Conservation (phyloP, 2,888 invertebrate genomes). For the Chrysotoxum bicinctum region DNA sequence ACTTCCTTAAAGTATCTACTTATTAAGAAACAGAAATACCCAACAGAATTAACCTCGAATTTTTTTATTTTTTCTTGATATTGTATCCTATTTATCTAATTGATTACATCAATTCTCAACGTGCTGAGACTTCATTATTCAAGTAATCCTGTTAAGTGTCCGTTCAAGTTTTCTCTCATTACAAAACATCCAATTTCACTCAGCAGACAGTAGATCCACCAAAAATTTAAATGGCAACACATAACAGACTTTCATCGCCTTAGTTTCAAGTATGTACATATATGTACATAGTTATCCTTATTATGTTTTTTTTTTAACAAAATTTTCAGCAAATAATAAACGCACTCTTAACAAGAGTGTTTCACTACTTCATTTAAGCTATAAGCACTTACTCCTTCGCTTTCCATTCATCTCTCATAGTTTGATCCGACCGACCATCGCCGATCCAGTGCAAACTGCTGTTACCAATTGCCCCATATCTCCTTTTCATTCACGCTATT, state of each 20-base stretch:
- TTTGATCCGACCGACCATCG: neutral
- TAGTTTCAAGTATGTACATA: neutral
- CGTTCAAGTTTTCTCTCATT: neutral
- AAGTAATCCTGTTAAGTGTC: too few species aligned
- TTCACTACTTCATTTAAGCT: slow-evolving; percentile 31
- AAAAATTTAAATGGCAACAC: neutral
- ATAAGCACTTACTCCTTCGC: slow-evolving; percentile 21
- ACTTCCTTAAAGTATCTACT: too few species aligned
- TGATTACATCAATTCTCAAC: too few species aligned
- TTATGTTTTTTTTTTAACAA: neutral
- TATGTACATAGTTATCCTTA: neutral
- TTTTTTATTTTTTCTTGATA: too few species aligned
- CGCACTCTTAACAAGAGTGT: neutral
- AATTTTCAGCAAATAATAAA: neutral
- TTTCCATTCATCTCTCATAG: slow-evolving; percentile 1
- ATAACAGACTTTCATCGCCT: neutral
- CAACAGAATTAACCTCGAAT: too few species aligned
- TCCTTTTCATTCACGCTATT: slow-evolving; percentile 42
- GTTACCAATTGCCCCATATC: neutral
- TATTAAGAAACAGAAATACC: too few species aligned
- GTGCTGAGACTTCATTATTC: too few species aligned
- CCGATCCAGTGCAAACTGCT: neutral
- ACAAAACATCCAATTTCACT: neutral
- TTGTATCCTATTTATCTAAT: too few species aligned
- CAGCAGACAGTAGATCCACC: neutral